Conservation (phyloP, 2,888 invertebrate species). For the Philopedon plagiatum region DNA sequence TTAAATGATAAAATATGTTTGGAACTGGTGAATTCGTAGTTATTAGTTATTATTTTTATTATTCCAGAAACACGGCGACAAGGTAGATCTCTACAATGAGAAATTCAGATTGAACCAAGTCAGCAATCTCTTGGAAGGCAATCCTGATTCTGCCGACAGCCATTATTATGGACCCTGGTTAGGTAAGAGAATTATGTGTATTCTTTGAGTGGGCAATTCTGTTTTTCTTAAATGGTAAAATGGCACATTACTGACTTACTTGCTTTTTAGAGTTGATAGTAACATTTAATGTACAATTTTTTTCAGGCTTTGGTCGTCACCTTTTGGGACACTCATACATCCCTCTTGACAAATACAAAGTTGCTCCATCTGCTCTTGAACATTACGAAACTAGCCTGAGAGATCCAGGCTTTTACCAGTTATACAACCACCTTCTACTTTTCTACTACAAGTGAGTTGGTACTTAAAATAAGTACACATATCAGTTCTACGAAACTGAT, state of each 20-base stretch:
- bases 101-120: conserved; percentile 77
- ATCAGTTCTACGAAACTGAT: too few species aligned
- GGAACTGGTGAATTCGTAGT: not conserved
- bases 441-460: conserved; percentile 23
- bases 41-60: not conserved
- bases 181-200: conserved; percentile 5
- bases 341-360: conserved; percentile 65
- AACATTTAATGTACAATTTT: not conserved
- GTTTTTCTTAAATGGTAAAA: too few species aligned
- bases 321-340: conserved; percentile 71
- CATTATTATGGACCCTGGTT: conserved; percentile 69
- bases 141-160: conserved; percentile 74
- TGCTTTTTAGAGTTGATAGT: too few species aligned
- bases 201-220: too few species aligned
- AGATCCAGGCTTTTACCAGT: conserved; percentile 80
- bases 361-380: conserved; percentile 76
- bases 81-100: conserved; percentile 74
- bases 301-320: conserved; percentile 71
- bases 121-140: conserved; percentile 77
- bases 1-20: too few species aligned
- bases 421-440: conserved; percentile 74
- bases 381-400: conserved; percentile 77
- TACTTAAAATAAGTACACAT: too few species aligned
- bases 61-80: conserved; percentile 57
- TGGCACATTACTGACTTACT: too few species aligned